Evolutionary conservation across 1,140 invertebrate species (phyloP).

Genomic region (Belonocnema kinseyi): DNA sequence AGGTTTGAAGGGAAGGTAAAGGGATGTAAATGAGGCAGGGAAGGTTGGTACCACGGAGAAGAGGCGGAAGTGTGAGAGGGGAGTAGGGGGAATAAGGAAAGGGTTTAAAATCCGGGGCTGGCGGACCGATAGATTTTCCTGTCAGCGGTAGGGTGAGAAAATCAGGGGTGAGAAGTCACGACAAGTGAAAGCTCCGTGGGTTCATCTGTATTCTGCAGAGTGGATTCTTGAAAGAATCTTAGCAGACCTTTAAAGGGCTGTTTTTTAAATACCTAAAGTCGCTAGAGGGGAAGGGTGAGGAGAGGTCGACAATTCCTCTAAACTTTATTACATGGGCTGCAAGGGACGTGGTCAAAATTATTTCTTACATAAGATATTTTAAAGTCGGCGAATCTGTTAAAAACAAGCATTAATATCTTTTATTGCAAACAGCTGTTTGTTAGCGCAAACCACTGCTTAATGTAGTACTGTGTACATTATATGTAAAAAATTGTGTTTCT

Average conservation of each 20-base stretch:
- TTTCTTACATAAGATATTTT: no score
- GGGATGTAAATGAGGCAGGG: constrained; percentile 15
- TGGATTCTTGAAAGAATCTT: constrained; percentile 58
- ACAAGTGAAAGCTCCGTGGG: constrained; percentile 46
- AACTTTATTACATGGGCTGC: no score
- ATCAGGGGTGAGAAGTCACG: constrained; percentile 32
- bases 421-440: no score
- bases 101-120: background rate
- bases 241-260: constrained; percentile 28
- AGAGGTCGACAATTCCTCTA: no score
- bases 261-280: no score
- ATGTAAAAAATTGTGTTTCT: no score
- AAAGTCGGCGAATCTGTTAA: no score
- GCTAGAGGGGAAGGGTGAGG: no score
- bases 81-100: background rate
- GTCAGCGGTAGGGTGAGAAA: background rate
- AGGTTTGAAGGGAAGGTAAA: constrained; percentile 8
- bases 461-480: no score
- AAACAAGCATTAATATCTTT: no score
- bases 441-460: no score
- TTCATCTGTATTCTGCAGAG: constrained; percentile 60
- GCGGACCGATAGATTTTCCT: background rate
- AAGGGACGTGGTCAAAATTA: no score
- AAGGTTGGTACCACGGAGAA: background rate
- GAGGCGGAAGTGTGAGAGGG: background rate